Base-by-base conservation (phyloP, 2,888 invertebrate genomes). In the Lottia gigantea region DNA sequence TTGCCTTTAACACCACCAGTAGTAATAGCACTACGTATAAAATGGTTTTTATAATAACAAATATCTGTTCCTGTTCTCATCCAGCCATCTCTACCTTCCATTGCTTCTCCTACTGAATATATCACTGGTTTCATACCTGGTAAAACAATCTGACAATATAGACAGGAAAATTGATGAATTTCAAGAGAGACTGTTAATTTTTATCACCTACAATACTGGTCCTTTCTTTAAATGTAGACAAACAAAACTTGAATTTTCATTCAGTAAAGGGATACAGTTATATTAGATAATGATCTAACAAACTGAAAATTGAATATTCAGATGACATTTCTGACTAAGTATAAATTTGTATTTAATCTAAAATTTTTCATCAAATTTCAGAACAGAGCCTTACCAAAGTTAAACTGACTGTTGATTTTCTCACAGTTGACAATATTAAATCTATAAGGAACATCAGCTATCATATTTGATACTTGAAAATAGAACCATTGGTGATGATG, bases 341-440 rank as follows among this genome's bases (percentile, higher is more conserved):
- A 3, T 31, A 31, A 31, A 31, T 3, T 31, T 31, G 31, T 3
- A 31, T 31, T 31, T 3, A 31, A 31, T 31, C 6, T 2, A 31
- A 31, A 31, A 31, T 31, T 6, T 1, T 2, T 14, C 11, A 26
- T 0, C 12, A 11, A 31, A 65, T 45, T 31, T 16, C 23, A 64
- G 16, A 62, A 23, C 16, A 31, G 25, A 1, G 64, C 77, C 85
- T 81, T 79, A 91, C 91, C 95, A 85, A 93, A 93, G 87, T 95
- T 94, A 88, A 95, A 95, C 89, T 95, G 94, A 81, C 95, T 95
- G 86, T 94, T 94, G 55, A 92, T 92, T 87, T 95, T 95, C 85
- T 95, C 93, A 88, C 94, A 95, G 90, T 95, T 95, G 81, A 95
- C 92, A 68, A 95, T 94, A 87, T 95, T 95, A 89, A 95, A 95